phyloP scores from a whole-genome alignment of 2,113 vertebrate genomes.

The Bagarius yarrelli region DNA sequence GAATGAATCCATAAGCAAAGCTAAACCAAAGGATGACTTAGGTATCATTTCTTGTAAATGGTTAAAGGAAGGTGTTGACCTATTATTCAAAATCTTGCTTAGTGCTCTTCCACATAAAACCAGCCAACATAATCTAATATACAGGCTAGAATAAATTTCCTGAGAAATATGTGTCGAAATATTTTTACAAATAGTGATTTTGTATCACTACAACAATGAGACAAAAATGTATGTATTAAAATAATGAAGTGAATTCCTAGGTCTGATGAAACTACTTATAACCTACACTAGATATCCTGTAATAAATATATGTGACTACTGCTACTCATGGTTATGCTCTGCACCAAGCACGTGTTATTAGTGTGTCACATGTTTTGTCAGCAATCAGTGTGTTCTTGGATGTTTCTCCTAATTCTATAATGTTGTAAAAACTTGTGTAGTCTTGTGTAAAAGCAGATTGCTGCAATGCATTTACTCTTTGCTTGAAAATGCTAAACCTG shows the following conservation, averaged over 20 bases:
- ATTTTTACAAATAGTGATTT: neutral
- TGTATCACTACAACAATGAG: neutral
- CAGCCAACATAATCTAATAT: neutral
- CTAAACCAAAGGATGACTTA: neutral
- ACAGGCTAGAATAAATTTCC: neutral
- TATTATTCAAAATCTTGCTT: neutral
- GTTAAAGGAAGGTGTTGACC: neutral
- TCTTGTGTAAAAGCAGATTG: slow-evolving; percentile 14
- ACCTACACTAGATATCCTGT: neutral
- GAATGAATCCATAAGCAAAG: neutral
- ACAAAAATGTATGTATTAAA: neutral
- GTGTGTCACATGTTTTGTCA: neutral
- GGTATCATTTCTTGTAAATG: neutral
- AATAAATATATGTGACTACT: neutral
- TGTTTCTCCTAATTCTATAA: neutral
- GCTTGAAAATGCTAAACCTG: slow-evolving; percentile 20
- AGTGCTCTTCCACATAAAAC: neutral
- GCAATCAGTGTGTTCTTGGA: slow-evolving; percentile 21
- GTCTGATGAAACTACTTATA: neutral
- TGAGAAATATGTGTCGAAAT: neutral
- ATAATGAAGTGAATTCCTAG: neutral
- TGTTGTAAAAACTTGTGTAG: neutral
- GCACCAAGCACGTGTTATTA: neutral
- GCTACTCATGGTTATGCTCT: neutral
- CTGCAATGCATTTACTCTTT: neutral